phyloP scores from a whole-genome alignment of 2,888 invertebrate genomes.

The Acheta domesticus region DNA sequence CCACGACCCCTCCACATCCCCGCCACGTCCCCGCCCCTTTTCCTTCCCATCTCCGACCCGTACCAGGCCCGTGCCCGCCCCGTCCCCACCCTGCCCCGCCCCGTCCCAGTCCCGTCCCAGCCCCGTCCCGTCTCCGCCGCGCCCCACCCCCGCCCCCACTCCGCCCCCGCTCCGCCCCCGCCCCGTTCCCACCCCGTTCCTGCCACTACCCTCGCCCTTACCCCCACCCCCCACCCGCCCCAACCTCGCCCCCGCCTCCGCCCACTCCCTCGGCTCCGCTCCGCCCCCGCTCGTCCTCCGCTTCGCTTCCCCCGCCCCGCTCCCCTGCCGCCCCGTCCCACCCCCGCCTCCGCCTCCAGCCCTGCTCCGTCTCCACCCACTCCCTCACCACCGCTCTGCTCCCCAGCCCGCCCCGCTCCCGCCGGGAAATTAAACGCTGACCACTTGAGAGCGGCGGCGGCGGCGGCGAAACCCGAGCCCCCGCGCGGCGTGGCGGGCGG shows the following conservation, averaged over 20 bases:
- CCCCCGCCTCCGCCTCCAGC: fast-evolving
- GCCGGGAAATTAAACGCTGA: constrained; percentile 36
- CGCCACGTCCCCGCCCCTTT: neutral
- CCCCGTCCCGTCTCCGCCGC: neutral
- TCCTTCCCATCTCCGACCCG: neutral
- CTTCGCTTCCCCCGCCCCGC: too few relatives aligned
- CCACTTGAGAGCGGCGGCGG: constrained; percentile 31
- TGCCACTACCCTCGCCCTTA: neutral
- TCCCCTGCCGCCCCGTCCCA: neutral
- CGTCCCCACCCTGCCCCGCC: neutral
- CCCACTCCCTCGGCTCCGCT: neutral
- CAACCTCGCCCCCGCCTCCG: neutral
- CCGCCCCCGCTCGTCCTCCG: neutral
- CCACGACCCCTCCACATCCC: neutral
- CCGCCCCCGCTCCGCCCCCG: neutral
- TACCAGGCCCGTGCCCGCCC: neutral
- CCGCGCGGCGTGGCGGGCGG: neutral
- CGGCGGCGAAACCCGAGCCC: neutral
- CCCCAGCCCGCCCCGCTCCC: neutral
- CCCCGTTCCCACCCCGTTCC: neutral
- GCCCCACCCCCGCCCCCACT: neutral
- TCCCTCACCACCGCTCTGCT: neutral
- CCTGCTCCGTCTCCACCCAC: neutral
- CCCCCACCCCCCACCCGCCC: neutral
- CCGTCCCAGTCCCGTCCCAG: neutral